Conservation (phyloP, 2,113 vertebrate genomes). For the Butorides virescens region DNA sequence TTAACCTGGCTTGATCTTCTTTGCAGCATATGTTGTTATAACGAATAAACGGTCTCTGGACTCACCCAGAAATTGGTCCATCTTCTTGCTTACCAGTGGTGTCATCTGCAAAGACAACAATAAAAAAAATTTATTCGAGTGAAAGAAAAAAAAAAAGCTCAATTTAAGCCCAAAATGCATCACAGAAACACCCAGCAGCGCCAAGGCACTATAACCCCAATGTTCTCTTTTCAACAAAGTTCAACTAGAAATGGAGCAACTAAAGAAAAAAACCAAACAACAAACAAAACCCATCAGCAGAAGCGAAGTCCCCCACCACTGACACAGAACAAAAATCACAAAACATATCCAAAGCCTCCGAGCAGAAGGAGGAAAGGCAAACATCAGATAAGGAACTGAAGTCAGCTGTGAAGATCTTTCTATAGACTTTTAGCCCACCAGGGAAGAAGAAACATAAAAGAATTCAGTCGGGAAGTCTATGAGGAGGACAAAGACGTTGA, state of each 20-base stretch:
- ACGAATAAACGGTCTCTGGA: background rate
- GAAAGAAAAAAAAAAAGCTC: background rate
- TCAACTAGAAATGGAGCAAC: background rate
- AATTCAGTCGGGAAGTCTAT: accelerated
- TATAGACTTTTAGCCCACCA: accelerated
- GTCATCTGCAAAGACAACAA: conserved; percentile 57
- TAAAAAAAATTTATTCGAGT: background rate
- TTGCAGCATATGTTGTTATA: background rate
- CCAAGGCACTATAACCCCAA: background rate
- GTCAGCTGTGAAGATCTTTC: background rate
- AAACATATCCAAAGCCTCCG: accelerated
- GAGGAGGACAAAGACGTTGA: background rate
- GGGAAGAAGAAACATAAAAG: background rate
- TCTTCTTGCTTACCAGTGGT: conserved; percentile 68
- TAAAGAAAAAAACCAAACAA: background rate
- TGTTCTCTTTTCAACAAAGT: background rate
- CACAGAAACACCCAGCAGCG: background rate
- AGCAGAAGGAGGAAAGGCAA: background rate
- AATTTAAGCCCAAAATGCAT: background rate
- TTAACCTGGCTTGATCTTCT: background rate
- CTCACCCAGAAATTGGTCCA: conserved; percentile 69
- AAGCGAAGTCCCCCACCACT: background rate
- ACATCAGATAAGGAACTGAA: accelerated
- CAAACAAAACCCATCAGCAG: background rate
- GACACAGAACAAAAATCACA: background rate